Evolutionary conservation across 2,888 invertebrate species (phyloP).

Genomic region (Epistrophe grossulariae): DNA sequence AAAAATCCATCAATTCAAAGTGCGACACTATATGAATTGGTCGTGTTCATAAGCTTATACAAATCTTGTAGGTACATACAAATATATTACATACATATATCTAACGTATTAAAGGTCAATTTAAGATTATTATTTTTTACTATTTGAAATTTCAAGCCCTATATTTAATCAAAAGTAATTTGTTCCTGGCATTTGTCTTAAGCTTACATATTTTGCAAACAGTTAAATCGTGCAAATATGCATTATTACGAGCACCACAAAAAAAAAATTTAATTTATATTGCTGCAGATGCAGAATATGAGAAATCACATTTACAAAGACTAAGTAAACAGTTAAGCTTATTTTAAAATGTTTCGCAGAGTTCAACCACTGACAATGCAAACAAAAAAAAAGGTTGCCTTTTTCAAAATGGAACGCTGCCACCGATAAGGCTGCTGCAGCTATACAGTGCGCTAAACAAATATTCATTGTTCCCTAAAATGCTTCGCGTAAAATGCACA

Average conservation of each 20-base stretch:
- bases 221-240: background rate
- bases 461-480: constrained; percentile 49
- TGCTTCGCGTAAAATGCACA: constrained; percentile 54
- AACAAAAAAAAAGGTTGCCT: constrained; percentile 15
- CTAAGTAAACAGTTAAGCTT: constrained; percentile 26
- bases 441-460: constrained; percentile 22
- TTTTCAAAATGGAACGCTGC: constrained; percentile 19
- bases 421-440: constrained; percentile 27
- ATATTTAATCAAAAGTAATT: background rate
- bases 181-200: background rate
- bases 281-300: constrained; percentile 13
- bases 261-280: background rate
- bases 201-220: background rate
- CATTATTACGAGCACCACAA: background rate
- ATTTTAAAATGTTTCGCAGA: constrained; percentile 39
- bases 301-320: constrained; percentile 24
- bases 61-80: too few relatives aligned
- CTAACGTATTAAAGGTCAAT: too few relatives aligned
- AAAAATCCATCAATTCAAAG: too few relatives aligned
- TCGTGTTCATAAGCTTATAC: too few relatives aligned
- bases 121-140: too few relatives aligned
- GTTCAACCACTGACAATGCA: constrained; percentile 39
- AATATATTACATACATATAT: too few relatives aligned
- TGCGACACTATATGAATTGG: too few relatives aligned
- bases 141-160: too few relatives aligned